Evolutionary conservation across 2,113 vertebrate genomes (phyloP), one percentile per base, ranked within the genome.

Genomic region (Phrynosoma platyrhinos): DNA sequence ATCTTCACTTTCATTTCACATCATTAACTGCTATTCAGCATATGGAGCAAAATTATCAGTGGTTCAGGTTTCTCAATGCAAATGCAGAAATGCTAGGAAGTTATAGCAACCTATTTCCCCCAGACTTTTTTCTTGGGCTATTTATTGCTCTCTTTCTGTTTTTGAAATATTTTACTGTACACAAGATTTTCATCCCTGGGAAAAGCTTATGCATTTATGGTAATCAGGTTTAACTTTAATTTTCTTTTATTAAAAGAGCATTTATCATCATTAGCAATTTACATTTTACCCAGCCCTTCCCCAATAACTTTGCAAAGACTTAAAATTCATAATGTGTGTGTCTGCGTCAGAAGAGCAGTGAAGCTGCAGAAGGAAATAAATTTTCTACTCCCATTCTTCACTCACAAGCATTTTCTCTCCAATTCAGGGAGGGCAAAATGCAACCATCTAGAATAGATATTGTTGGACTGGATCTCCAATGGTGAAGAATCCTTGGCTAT

Each of bases 21-120:
- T 94, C 83, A 52, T 21, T 90, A 75, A 4, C 79, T 91, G 76
- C 72, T 91, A 58, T 52, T 71, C 2, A 90, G 64, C 13, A 79
- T 8, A 84, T 18, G 40, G 27, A 36, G 87, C 20, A 85, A 95
- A 91, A 87, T 18, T 82, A 90, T 36, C 62, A 69, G 68, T 14
- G 32, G 82, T 75, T 93, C 90, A 82, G 27, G 14, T 92, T 92
- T 91, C 92, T 82, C 92, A 90, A 87, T 4, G 64, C 83, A 92
- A 93, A 88, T 80, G 4, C 68, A 91, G 90, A 93, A 82, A 4
- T 14, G n/a, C 21, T 85, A 42, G 18, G 69, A 88, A 81, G 1
- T 53, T 2, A 2, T 25, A 79, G 64, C 14, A 76, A 69, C 74
- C 77, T 0, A 30, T 74, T 91, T 94, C 68, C 62, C 72, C 74